These are phyloP conservation scores for Pachypanchax playfairii DNA, from an alignment of 2,113 vertebrate species.

Conservation along the genomic window DNA sequence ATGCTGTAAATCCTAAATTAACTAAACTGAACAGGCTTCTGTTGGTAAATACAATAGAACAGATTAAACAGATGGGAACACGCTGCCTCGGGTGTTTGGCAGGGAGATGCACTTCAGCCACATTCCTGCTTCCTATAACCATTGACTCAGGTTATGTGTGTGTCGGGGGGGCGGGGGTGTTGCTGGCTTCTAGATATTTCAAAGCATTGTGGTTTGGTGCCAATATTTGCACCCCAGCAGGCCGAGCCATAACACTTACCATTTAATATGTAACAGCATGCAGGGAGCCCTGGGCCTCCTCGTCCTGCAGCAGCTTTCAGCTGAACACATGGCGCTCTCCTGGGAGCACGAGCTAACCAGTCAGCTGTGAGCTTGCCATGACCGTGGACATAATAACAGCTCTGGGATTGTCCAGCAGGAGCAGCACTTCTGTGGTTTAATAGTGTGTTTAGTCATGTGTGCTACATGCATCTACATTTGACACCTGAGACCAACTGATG, in stretches of 20 bases:
- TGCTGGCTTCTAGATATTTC: conserved; percentile 59
- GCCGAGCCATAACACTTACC: conserved; percentile 66
- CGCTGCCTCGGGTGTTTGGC: conserved; percentile 7
- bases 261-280: conserved; percentile 70
- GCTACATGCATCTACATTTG: conserved; percentile 5
- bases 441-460: conserved; percentile 25
- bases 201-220: conserved; percentile 48
- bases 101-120: conserved; percentile 5
- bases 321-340: conserved; percentile 54
- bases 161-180: conserved; percentile 44
- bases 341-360: conserved; percentile 31
- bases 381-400: conserved; percentile 24
- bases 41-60: neutral
- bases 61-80: neutral
- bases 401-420: conserved; percentile 4
- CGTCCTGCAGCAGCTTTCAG: conserved; percentile 57
- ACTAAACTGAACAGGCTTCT: neutral
- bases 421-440: neutral
- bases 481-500: conserved; percentile 24
- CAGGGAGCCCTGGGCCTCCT: conserved; percentile 62
- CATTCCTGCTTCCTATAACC: conserved; percentile 19
- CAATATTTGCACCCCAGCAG: conserved; percentile 64
- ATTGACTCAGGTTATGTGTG: conserved; percentile 56
- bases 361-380: conserved; percentile 47
- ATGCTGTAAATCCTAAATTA: no score